A percentile compares a stretch with the other conserved stretches of the same genome.
phyloP scores from a whole-genome alignment of 2,888 invertebrate genomes.

The Hemicrepidius hirtus region DNA sequence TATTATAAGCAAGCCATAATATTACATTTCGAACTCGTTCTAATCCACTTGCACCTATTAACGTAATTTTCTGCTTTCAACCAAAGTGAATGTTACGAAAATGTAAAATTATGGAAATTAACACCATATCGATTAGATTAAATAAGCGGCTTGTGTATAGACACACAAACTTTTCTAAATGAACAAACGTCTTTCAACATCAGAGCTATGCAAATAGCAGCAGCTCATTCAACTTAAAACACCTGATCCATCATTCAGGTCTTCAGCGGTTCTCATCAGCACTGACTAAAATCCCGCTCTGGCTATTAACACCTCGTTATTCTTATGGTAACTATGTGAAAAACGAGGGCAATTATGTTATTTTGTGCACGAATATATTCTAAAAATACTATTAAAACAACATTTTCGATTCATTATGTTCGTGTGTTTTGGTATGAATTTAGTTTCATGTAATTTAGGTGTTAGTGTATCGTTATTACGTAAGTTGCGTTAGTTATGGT shows the following conservation, averaged over 20 bases:
- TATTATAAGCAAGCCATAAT: too few species aligned
- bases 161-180: conserved; percentile 5
- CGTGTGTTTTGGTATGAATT: too few species aligned
- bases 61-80: conserved; percentile 50
- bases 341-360: conserved; percentile 1
- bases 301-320: conserved; percentile 22
- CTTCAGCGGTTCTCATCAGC: conserved; percentile 1
- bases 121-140: conserved; percentile 8
- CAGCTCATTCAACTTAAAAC: conserved; percentile 11
- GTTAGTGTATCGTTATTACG: too few species aligned
- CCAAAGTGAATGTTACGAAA: conserved; percentile 1
- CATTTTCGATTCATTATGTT: too few species aligned
- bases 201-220: conserved; percentile 19
- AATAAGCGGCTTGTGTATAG: conserved; percentile 12
- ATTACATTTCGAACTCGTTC: background rate
- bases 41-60: conserved; percentile 46
- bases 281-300: background rate
- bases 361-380: conserved; percentile 13
- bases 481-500: too few species aligned
- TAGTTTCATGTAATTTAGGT: too few species aligned
- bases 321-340: background rate
- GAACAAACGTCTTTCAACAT: conserved; percentile 10
- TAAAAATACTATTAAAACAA: background rate
- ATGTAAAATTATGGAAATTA: conserved; percentile 28
- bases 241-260: conserved; percentile 26